Percentiles rank a stretch among this genome's conserved stretches.
These are phyloP conservation scores for Gonatopus flavifemur DNA, from an alignment of 1,140 invertebrate species.

Conservation along the genomic window DNA sequence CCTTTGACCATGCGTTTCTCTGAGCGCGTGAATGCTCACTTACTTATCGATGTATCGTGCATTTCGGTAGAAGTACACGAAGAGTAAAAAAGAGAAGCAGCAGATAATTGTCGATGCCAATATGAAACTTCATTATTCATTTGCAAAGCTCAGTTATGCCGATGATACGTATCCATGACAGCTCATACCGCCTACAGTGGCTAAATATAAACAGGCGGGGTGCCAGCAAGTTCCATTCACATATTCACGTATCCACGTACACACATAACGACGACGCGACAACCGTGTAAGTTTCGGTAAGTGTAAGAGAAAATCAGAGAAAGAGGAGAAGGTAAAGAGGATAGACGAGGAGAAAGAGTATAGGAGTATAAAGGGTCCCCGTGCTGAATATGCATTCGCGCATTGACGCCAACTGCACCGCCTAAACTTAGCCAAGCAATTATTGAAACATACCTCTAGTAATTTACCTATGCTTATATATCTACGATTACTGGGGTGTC, in stretches of 20 bases:
- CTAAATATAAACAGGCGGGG: constrained; percentile 59
- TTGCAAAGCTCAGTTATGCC: constrained; percentile 55
- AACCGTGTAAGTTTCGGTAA: too few relatives aligned
- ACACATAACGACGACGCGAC: constrained; percentile 24
- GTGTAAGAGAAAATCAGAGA: too few relatives aligned
- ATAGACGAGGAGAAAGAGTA: too few relatives aligned
- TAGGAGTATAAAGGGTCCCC: constrained; percentile 53
- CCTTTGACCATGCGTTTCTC: too few relatives aligned
- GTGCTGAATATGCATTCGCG: constrained; percentile 58
- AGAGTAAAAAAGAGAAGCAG: constrained; percentile 13
- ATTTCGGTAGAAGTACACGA: constrained; percentile 23
- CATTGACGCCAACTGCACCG: constrained; percentile 57
- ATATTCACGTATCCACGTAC: constrained; percentile 38
- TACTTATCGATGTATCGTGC: too few relatives aligned
- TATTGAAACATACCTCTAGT: constrained; percentile 55
- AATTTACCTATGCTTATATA: too few relatives aligned
- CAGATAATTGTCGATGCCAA: constrained; percentile 24
- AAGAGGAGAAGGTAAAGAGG: not conserved
- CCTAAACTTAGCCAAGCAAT: constrained; percentile 58
- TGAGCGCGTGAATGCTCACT: too few relatives aligned
- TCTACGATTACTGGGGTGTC: too few relatives aligned
- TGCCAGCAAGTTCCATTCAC: constrained; percentile 58
- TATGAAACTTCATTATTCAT: constrained; percentile 59
- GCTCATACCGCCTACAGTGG: constrained; percentile 58
- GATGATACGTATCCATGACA: constrained; percentile 60